Evolutionary conservation across 2,113 vertebrate species (phyloP), one percentile per base, ranked within the genome.

Genomic region (Trogon melanurus): DNA sequence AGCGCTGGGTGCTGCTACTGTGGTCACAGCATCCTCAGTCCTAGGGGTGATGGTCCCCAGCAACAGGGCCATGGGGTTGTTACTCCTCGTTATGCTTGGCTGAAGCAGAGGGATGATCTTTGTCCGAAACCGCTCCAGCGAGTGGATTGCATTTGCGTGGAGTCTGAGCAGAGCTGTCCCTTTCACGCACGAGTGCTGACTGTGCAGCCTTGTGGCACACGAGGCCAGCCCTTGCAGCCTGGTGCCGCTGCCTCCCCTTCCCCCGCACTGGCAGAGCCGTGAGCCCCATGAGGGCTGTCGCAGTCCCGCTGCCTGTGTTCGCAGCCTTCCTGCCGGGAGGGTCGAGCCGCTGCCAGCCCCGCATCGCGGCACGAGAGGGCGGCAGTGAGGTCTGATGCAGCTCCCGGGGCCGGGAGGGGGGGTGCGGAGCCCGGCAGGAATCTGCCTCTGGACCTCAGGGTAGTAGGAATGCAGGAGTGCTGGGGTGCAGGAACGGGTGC

Each of bases 111-210:
- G n/a, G 20, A 30, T 29, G 36, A 13, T 23, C 30, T 41, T 53
- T 26, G 27, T 34, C 57, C 91, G 36, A 34, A 57, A 29, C 27
- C 0, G 1, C 69, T 67, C 57, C 48, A 9, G 53, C 66, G 44
- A 22, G 29, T 1, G 3, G 11, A 10, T 1, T 47, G 36, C 10
- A 1, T 50, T 65, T 34, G 27, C 1, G 1, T 48, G 84, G 47
- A 15, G 13, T 38, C 36, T 57, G 41, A 53, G 75, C 53, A 47
- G 78, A 44, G 18, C 38, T 18, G 21, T 20, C 4, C 23, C 22
- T 47, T 29, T 57, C 56, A 1, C 8, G 36, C 66, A 8, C 1
- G 10, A 67, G 64, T 45, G 11, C 29, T 41, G 6, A 12, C 30
- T 25, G 30, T 48, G 84, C 75, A 54, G n/a, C 51, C n/a, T 13